These are phyloP conservation scores for Noctua comes DNA, from an alignment of 2,888 invertebrate species.

Conservation along the genomic window DNA sequence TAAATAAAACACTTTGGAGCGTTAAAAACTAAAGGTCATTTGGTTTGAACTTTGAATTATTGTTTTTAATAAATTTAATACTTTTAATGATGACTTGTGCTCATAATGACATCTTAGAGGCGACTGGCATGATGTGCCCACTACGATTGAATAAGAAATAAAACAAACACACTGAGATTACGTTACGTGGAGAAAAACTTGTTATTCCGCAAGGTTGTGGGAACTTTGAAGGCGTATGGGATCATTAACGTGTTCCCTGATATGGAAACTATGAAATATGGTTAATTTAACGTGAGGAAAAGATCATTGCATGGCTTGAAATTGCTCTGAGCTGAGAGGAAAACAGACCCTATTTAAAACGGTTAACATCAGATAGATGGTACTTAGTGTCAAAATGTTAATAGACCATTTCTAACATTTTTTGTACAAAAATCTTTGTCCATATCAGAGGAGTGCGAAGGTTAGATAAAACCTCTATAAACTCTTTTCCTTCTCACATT, in stretches of 20 bases:
- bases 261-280: neutral
- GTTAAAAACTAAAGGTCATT: constrained; percentile 39
- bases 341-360: neutral
- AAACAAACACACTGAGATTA: constrained; percentile 41
- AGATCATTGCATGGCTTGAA: neutral
- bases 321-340: neutral
- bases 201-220: constrained; percentile 52
- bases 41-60: neutral
- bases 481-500: neutral
- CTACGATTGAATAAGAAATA: constrained; percentile 23
- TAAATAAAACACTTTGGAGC: neutral
- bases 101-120: constrained; percentile 31
- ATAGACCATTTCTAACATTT: neutral
- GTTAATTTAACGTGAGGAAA: neutral
- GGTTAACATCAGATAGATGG: too few species aligned
- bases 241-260: neutral
- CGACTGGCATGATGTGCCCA: constrained; percentile 42
- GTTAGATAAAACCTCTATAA: neutral
- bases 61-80: constrained; percentile 19
- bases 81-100: constrained; percentile 10
- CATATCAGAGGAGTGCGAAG: neutral
- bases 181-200: constrained; percentile 48
- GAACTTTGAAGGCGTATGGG: neutral
- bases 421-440: neutral
- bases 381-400: neutral